These are phyloP conservation scores for Cettia cetti DNA, from an alignment of 2,113 vertebrate species.

Conservation along the genomic window DNA sequence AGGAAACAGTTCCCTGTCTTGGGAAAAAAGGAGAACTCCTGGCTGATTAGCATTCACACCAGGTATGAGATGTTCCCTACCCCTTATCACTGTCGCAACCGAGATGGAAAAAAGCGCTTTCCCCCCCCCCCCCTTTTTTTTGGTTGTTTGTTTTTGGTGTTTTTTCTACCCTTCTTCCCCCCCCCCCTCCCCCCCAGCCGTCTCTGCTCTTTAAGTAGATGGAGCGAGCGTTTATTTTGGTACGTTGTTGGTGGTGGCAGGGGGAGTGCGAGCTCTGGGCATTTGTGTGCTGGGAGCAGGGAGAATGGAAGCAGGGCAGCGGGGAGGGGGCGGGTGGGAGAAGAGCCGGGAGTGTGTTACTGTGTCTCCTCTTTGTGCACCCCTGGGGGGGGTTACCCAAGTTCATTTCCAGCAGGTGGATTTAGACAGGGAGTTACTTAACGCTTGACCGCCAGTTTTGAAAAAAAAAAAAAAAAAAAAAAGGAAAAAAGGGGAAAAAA, in stretches of 20 bases:
- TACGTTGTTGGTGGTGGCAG: conserved; percentile 66
- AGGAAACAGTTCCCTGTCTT: conserved; percentile 96
- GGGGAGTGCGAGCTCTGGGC: conserved; percentile 67
- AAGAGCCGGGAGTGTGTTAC: conserved; percentile 69
- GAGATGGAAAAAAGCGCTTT: no score
- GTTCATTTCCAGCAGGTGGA: conserved; percentile 83
- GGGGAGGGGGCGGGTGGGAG: conserved; percentile 57
- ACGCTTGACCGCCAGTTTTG: conserved; percentile 83
- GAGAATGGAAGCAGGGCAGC: conserved; percentile 72
- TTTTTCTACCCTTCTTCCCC: no score
- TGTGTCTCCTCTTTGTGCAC: conserved; percentile 76
- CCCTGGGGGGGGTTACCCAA: conserved; percentile 77
- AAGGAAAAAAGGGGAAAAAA: neutral
- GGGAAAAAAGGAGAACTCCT: conserved; percentile 87
- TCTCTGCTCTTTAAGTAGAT: no score
- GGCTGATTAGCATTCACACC: conserved; percentile 99
- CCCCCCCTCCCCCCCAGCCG: no score
- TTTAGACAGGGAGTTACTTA: conserved; percentile 79
- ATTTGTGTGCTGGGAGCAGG: conserved; percentile 63
- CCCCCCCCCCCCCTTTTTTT: no score
- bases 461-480: neutral
- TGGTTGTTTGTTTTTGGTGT: no score
- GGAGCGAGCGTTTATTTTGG: conserved; percentile 73
- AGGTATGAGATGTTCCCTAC: conserved; percentile 97
- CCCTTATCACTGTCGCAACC: conserved; percentile 93